Conservation (phyloP, 2,888 invertebrate genomes). For the Calephelis perditalis region DNA sequence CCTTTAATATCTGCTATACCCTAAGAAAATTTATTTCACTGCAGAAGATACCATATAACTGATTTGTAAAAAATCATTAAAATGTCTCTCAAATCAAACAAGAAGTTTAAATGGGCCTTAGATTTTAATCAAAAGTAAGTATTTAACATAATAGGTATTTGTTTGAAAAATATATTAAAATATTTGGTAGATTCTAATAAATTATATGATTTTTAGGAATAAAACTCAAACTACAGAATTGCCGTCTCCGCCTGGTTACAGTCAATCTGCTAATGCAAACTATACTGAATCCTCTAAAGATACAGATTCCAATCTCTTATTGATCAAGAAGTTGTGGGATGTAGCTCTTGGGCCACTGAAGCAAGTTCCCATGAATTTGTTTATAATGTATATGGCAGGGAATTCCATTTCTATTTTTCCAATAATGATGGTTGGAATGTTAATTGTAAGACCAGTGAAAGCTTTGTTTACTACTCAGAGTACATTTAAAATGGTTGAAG, state of each 20-base stretch:
- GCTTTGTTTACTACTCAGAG: slow-evolving; percentile 93
- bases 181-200: neutral
- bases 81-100: slow-evolving; percentile 60
- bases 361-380: slow-evolving; percentile 99
- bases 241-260: slow-evolving; percentile 91
- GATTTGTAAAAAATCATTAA: slow-evolving; percentile 15
- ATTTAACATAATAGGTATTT: slow-evolving; percentile 4
- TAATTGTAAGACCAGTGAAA: slow-evolving; percentile 96
- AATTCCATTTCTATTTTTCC: slow-evolving; percentile 99
- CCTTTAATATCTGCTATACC: too few relatives aligned
- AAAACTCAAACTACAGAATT: slow-evolving; percentile 69
- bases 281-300: slow-evolving; percentile 90
- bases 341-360: slow-evolving; percentile 96
- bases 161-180: slow-evolving; percentile 11
- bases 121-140: slow-evolving; percentile 80
- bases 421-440: slow-evolving; percentile 99
- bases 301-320: slow-evolving; percentile 82
- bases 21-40: too few relatives aligned
- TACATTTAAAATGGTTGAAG: slow-evolving; percentile 96
- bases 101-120: slow-evolving; percentile 81
- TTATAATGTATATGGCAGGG: slow-evolving; percentile 99
- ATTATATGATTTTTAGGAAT: slow-evolving; percentile 40
- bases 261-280: slow-evolving; percentile 83
- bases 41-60: too few relatives aligned
- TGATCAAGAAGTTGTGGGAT: slow-evolving; percentile 98